A percentile compares a stretch with the other conserved stretches of the same genome.
These are phyloP conservation scores for Leucosticte australis DNA, from an alignment of 2,113 vertebrate genomes.

Conservation along the genomic window DNA sequence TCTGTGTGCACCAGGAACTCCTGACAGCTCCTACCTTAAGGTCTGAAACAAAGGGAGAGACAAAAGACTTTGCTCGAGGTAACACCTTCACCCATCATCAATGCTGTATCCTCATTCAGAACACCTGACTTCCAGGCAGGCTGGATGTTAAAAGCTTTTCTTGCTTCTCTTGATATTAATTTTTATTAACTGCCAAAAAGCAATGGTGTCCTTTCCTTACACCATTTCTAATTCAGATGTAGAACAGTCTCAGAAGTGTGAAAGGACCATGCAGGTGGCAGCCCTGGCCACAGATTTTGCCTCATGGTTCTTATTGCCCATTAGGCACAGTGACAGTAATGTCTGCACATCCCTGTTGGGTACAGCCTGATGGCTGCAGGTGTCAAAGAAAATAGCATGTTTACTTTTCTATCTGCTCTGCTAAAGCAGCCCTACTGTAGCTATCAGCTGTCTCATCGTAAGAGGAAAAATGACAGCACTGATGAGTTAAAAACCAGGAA, in stretches of 20 bases:
- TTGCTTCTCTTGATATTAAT: neutral
- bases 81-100: neutral
- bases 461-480: neutral
- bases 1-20: neutral
- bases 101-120: neutral
- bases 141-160: neutral
- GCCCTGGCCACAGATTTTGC: neutral
- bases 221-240: neutral
- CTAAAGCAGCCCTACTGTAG: neutral
- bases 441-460: neutral
- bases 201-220: neutral
- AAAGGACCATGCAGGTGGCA: neutral
- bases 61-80: neutral
- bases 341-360: neutral
- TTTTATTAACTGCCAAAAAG: neutral
- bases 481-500: neutral
- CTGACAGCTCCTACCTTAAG: neutral
- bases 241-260: neutral
- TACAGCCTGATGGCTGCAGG: neutral
- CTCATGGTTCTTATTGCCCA: neutral
- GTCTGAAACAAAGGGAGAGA: neutral
- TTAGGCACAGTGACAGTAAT: neutral
- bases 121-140: neutral
- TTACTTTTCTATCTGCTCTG: neutral
- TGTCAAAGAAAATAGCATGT: neutral